Conservation (phyloP, 2,797 vertebrate species). For the Molossus molossus region DNA sequence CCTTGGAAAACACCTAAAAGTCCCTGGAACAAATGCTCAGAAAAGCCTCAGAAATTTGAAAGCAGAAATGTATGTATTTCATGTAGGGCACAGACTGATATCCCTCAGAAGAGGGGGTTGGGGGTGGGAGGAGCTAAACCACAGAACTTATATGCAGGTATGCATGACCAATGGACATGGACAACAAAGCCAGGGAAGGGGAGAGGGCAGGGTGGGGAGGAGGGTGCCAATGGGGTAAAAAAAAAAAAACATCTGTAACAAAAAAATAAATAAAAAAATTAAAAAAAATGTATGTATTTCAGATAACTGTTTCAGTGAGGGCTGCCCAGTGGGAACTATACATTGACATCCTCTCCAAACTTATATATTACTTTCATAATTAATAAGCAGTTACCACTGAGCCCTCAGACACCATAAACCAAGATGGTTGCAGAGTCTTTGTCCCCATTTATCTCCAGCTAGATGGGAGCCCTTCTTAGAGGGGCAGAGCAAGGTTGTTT, state of each 20-base stretch:
- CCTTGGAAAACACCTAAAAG: conserved; percentile 54
- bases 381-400: conserved; percentile 51
- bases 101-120: too few species aligned
- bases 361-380: conserved; percentile 54
- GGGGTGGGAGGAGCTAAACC: too few species aligned
- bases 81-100: too few species aligned
- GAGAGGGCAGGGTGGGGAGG: too few species aligned
- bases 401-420: neutral
- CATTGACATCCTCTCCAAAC: conserved; percentile 32
- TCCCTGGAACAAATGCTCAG: conserved; percentile 55
- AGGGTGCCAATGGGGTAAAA: too few species aligned
- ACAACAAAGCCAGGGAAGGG: too few species aligned
- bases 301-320: conserved; percentile 41
- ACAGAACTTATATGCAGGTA: too few species aligned
- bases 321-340: conserved; percentile 22
- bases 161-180: too few species aligned
- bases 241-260: too few species aligned
- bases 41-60: conserved; percentile 56
- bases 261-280: too few species aligned
- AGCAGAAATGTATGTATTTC: neutral
- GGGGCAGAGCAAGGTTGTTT: neutral
- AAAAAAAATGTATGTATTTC: neutral
- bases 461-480: neutral
- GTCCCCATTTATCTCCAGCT: neutral
- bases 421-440: neutral